Base-by-base conservation (phyloP, 1,140 invertebrate genomes). In the Diorhabda sublineata region DNA sequence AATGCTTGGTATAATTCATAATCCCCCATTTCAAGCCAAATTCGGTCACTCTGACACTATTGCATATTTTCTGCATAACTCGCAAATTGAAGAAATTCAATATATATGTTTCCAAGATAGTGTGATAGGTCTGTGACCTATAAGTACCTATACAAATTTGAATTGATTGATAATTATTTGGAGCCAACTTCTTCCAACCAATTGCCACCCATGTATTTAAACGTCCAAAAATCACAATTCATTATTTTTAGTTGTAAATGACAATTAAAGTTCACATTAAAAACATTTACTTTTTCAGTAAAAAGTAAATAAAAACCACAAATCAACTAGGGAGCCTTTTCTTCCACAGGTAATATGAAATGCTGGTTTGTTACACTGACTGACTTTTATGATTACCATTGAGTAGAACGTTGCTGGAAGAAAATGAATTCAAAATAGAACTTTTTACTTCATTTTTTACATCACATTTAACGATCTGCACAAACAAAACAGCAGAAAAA, bases 1-100 rank as follows among this genome's bases (percentile, higher is more conserved):
- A 76, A 66, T 61, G 75, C 76, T 61, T 75, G 73, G 64, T 76
- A 77, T 58, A 77, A 67, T 45, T 65, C 76, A 71, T 70, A 75
- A 58, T 76, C 75, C 68, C 73, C 76, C 76, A 77, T 77, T 71
- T 67, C 73, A 72, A 71, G 58, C 66, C 56, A 70, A 64, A 67
- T 69, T 69, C 67, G 61, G 70, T 67, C 64, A 58, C 52, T 45
- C 57, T 42, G 7, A 47, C 7, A 11, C n/a, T 58, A 73, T 47
- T 64, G 67, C 64, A 73, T 66, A 62, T 61, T 60, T 57, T 67
- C 67, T 60, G 59, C 69, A 71, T 69, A 42, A 73, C 69, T 67
- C n/a, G 45, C n/a, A 45, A 45, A 47, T 26, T 1, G 26, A 26
- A 26, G 26, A 26, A 26, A 26, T 26, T 26, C 26, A 26, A 26